phyloP scores from a whole-genome alignment of 2,888 invertebrate species.

The Loripinus fragilis region DNA sequence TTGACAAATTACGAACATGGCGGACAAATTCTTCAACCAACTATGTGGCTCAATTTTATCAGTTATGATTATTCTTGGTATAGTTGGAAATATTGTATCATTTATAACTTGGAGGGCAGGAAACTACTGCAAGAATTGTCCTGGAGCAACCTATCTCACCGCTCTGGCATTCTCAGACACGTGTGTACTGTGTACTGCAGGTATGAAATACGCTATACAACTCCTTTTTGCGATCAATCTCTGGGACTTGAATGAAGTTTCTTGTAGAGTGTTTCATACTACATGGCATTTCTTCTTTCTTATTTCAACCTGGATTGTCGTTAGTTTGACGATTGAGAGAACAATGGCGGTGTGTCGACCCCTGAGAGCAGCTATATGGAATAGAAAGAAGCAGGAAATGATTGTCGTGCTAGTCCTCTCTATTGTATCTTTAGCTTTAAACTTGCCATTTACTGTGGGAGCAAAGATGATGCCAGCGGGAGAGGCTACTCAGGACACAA shows the following conservation, averaged over 20 bases:
- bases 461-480: neutral
- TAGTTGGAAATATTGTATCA: neutral
- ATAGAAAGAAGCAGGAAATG: neutral
- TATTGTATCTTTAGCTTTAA: neutral
- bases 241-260: neutral
- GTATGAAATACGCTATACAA: neutral
- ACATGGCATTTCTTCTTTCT: constrained; percentile 8
- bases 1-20: neutral
- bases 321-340: neutral
- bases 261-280: neutral
- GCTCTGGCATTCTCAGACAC: neutral
- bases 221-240: neutral
- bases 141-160: neutral
- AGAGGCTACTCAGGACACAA: neutral
- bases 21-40: neutral
- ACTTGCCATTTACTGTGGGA: neutral
- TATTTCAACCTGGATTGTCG: neutral
- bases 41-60: neutral
- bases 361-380: neutral
- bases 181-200: neutral
- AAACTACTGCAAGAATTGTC: neutral
- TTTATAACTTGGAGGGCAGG: neutral
- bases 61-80: neutral
- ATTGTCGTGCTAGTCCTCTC: neutral
- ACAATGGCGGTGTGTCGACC: neutral